A percentile compares a stretch with the other conserved stretches of the same genome.
phyloP scores from a whole-genome alignment of 2,888 invertebrate genomes.

The Sinodicranocentrus sp. region DNA sequence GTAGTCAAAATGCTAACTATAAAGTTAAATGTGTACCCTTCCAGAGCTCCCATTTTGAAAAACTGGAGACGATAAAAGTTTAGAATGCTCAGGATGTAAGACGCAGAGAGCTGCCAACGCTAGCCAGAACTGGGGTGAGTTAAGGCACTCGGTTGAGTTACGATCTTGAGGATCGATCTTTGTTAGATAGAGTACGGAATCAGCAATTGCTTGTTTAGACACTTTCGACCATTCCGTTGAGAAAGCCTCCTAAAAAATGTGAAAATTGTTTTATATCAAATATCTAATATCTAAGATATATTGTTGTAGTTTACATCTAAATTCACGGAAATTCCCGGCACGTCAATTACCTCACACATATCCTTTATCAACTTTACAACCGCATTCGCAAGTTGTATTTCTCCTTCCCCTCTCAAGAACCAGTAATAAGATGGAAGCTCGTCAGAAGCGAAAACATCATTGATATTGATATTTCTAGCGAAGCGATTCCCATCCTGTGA shows the following conservation, averaged over 20 bases:
- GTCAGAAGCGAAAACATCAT: constrained; percentile 72
- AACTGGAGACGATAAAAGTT: constrained; percentile 87
- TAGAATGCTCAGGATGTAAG: constrained; percentile 93
- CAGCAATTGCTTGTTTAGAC: constrained; percentile 92
- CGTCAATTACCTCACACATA: constrained; percentile 88
- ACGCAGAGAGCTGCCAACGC: constrained; percentile 96
- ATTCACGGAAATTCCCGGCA: too few species aligned
- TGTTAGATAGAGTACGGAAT: constrained; percentile 90
- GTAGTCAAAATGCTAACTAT: constrained; percentile 18
- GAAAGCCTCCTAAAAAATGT: constrained; percentile 85
- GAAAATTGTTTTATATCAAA: too few species aligned
- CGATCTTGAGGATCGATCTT: constrained; percentile 88
- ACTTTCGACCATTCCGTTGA: constrained; percentile 91
- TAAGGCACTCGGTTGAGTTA: constrained; percentile 86
- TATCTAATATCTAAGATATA: too few species aligned
- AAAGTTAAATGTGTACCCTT: constrained; percentile 59
- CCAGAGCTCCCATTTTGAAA: constrained; percentile 84
- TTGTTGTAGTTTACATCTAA: too few species aligned
- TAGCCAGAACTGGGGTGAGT: constrained; percentile 92
- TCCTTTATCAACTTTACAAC: constrained; percentile 93
- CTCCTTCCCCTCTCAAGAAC: constrained; percentile 93
- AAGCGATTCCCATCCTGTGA: constrained; percentile 74
- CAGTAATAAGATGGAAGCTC: constrained; percentile 80
- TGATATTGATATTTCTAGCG: constrained; percentile 74
- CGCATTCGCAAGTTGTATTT: constrained; percentile 91